A percentile compares a stretch with the other conserved stretches of the same genome.
phyloP scores from a whole-genome alignment of 2,113 vertebrate genomes.

The Orycteropus afer region DNA sequence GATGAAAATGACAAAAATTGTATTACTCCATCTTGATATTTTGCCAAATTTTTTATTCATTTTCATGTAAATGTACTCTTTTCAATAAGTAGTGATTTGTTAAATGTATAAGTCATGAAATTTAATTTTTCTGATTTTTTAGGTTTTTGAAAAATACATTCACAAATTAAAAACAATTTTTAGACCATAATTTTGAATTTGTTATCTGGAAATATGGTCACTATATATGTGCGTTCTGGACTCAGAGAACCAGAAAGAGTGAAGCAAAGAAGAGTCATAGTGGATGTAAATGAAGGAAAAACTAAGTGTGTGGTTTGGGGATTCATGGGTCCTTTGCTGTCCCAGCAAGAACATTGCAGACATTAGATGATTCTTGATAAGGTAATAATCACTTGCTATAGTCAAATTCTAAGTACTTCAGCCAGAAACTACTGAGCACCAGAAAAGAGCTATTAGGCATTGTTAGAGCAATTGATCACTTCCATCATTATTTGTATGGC shows the following conservation, averaged over 20 bases:
- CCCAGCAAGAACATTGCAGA: conserved; percentile 55
- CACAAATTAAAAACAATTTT: conserved; percentile 21
- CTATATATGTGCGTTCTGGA: not conserved
- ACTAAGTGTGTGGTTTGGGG: conserved; percentile 48
- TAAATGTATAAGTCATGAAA: not conserved
- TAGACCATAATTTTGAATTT: conserved; percentile 1
- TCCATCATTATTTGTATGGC: conserved; percentile 80
- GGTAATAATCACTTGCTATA: conserved; percentile 69
- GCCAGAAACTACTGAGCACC: conserved; percentile 68
- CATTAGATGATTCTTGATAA: conserved; percentile 74
- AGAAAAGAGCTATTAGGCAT: conserved; percentile 82
- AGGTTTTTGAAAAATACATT: not conserved
- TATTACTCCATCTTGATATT: not conserved
- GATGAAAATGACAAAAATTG: not conserved
- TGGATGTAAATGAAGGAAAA: conserved; percentile 40
- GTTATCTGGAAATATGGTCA: not conserved
- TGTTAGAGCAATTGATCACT: conserved; percentile 84
- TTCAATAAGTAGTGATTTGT: not conserved
- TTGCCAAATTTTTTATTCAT: conserved; percentile 17
- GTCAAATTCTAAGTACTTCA: conserved; percentile 68
- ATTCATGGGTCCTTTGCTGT: conserved; percentile 57
- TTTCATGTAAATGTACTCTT: not conserved
- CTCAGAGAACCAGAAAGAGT: not conserved
- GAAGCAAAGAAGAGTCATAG: not conserved
- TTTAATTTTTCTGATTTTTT: conserved; percentile 48